These are phyloP conservation scores for Dasyprocta punctata DNA, from an alignment of 2,113 vertebrate species.

Conservation along the genomic window DNA sequence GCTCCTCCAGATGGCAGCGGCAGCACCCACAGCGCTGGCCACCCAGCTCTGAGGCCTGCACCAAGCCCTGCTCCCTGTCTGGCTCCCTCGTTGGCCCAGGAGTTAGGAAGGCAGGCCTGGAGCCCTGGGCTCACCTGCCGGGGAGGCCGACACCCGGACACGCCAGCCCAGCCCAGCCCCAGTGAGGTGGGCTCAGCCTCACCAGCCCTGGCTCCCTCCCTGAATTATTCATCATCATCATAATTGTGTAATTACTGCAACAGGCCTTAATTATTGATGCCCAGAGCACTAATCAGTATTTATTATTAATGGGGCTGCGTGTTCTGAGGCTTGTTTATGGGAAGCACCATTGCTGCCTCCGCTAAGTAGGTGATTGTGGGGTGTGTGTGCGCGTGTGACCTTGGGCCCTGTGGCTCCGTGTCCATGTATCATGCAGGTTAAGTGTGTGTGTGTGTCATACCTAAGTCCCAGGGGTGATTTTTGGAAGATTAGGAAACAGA, in stretches of 20 bases:
- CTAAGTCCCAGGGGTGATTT: neutral
- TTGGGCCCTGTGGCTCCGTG: neutral
- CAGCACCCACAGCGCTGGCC: fast-evolving
- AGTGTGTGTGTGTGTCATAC: neutral
- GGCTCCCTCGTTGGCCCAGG: fast-evolving
- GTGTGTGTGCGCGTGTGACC: neutral
- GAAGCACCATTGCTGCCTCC: neutral
- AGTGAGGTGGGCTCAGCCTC: slow-evolving; percentile 8
- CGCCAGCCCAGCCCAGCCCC: neutral
- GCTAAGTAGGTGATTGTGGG: neutral
- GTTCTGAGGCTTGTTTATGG: slow-evolving; percentile 91
- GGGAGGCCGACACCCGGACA: too few relatives aligned
- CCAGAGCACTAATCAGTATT: slow-evolving; percentile 90
- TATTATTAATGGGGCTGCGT: slow-evolving; percentile 93
- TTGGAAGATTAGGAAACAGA: neutral
- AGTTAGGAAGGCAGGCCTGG: neutral
- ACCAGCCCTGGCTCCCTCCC: slow-evolving; percentile 82
- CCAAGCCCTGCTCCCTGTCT: neutral
- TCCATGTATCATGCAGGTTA: neutral
- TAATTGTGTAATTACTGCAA: slow-evolving; percentile 97
- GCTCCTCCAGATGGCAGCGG: neutral
- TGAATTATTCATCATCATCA: slow-evolving; percentile 96
- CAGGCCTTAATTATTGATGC: slow-evolving; percentile 96
- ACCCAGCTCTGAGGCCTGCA: neutral
- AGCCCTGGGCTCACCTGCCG: neutral